These are phyloP conservation scores for Stenodera caucasica DNA, from an alignment of 2,888 invertebrate species.

Conservation along the genomic window DNA sequence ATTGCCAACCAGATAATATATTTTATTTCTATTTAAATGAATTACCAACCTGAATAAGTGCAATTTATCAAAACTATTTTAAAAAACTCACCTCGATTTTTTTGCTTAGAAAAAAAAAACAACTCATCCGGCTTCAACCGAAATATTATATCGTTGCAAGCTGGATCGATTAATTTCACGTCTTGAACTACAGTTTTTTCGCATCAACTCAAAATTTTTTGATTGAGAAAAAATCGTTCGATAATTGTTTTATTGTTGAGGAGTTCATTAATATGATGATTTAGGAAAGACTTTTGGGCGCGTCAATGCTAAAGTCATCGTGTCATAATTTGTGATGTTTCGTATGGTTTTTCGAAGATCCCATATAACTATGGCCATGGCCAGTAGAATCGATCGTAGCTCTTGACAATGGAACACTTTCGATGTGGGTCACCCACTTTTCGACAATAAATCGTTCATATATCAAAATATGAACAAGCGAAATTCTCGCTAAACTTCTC, in stretches of 20 bases:
- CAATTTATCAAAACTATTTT: neutral
- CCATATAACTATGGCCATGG: slow-evolving; percentile 36
- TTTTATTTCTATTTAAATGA: neutral
- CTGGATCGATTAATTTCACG: no score
- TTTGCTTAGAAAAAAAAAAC: no score
- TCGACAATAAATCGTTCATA: slow-evolving; percentile 21
- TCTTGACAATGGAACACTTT: slow-evolving; percentile 45
- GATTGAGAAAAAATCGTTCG: no score
- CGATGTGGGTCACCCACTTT: slow-evolving; percentile 45
- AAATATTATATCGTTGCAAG: no score
- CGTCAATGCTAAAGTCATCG: slow-evolving; percentile 11
- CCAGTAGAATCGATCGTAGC: slow-evolving; percentile 34
- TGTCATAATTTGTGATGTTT: neutral
- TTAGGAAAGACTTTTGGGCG: slow-evolving; percentile 19
- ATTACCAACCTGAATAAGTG: neutral
- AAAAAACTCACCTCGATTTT: no score
- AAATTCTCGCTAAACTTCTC: no score
- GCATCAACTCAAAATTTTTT: no score
- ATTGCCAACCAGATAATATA: neutral
- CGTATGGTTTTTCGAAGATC: slow-evolving; percentile 16
- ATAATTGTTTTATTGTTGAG: no score
- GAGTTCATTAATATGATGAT: no score
- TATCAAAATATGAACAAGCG: no score
- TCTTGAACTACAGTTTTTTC: no score
- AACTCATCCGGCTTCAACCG: no score